Evolutionary conservation across 2,888 invertebrate genomes (phyloP).

Genomic region (Ferdinandea cuprea): DNA sequence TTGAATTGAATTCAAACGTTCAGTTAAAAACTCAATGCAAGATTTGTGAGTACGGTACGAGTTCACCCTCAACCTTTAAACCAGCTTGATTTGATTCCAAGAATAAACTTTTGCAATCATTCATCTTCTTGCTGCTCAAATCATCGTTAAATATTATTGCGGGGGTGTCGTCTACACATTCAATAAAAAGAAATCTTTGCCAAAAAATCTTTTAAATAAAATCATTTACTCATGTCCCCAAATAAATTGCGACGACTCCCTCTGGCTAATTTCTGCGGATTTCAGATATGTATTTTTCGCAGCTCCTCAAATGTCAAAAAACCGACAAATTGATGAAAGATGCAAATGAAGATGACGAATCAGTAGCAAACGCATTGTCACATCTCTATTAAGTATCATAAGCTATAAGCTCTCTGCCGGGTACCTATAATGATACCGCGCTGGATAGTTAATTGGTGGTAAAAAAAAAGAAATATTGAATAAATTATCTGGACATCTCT

Average conservation of each 20-base stretch:
- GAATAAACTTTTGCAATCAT: slow-evolving; percentile 30
- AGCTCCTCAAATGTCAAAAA: neutral
- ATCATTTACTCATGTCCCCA: slow-evolving; percentile 18
- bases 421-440: neutral
- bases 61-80: neutral
- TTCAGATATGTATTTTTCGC: slow-evolving; percentile 19
- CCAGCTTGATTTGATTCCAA: slow-evolving; percentile 10
- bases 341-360: slow-evolving; percentile 18
- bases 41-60: neutral
- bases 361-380: slow-evolving; percentile 5
- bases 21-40: neutral
- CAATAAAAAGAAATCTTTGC: slow-evolving; percentile 30
- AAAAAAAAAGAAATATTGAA: no score
- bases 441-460: neutral
- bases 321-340: slow-evolving; percentile 19
- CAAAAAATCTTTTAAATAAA: slow-evolving; percentile 12
- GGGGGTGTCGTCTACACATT: slow-evolving; percentile 24
- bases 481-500: neutral
- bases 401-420: no score
- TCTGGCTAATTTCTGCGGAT: neutral
- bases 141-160: slow-evolving; percentile 1
- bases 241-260: slow-evolving; percentile 22
- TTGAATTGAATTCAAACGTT: slow-evolving; percentile 3
- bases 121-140: slow-evolving; percentile 6
- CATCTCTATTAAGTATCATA: neutral